Evolutionary conservation across 2,113 vertebrate genomes (phyloP), one percentile per base, ranked within the genome.

Genomic region (Pimephales promelas): DNA sequence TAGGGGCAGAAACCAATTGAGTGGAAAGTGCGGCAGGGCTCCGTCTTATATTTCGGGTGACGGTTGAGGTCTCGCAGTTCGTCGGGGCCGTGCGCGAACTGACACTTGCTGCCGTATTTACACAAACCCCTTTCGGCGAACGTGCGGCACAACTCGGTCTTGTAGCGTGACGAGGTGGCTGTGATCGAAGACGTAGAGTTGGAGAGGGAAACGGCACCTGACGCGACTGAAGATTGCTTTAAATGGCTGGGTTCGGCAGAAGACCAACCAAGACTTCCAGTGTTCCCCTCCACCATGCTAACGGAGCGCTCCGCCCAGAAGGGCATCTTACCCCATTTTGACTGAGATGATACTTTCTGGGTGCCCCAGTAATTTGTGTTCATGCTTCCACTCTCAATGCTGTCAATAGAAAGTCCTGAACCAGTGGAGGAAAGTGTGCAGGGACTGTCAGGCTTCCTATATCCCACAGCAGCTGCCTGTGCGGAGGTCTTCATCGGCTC

Each of bases 31-130:
- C 95, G 96, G 74, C 96, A 97, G 4, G 93, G 93, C 89, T 96
- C 96, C 0, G 96, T 97, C 89, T 97, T 97, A 91, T 97, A 97
- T 62, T 97, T 97, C 2, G 96, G 96, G 81, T 97, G 96, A 20
- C 96, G 92, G 89, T 85, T 96, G 10, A 96, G 92, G 22, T 95
- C 93, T 3, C 96, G 96, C 82, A 97, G 90, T 89, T 97, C 96
- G 0, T 92, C 89, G 0, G 59, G 8, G 4, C 96, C 96, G 0
- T 97, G 96, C 40, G 96, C 96, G 83, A 97, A 97, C 86, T 96
- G 95, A 83, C 96, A 97, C 49, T 95, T 95, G 18, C 90, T 89
- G 0, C 94, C 94, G 1, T 95, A 95, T 85, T 95, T 95, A 90
- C 94, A 95, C 81, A 90, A 14, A 22, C 94, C 94, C 1, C 89